Evolutionary conservation across 1,140 invertebrate species (phyloP), one percentile per base, ranked within the genome.

Genomic region (Elysia chlorotica): DNA sequence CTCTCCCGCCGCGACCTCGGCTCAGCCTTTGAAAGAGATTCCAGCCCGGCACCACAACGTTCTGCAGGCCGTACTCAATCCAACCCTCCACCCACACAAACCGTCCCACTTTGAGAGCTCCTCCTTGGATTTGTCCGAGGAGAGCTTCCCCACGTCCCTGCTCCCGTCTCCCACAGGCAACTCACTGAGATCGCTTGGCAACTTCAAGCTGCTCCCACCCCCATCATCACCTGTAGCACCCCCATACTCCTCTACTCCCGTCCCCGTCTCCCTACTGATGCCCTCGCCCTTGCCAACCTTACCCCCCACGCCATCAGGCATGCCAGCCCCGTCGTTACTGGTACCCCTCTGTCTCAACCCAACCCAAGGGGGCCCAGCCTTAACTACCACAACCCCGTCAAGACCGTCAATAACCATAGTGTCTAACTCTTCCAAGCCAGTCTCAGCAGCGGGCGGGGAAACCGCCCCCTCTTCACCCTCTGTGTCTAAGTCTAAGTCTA

Each of bases 21-120:
- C 59, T 3, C 38, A 14, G 36, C 53, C 31, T 30, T 23, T 31
- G 1, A 54, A 57, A 31, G 57, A 71, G 69, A 71, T 63, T 21
- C 37, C 57, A 48, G 69, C 35, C 6, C n/a, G 69, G 53, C 59
- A 71, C 38, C 56, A 63, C 23, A 63, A 57, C 57, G 59, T 71
- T 17, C 33, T 71, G 0, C 69, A 71, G 23, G 56, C 57, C 37
- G 69, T 63, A 21, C 28, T 71, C 23, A 63, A 41, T 53, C 59
- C n/a, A 23, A 62, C 59, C 53, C 37, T 25, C n/a, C 69, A 71
- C 38, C 56, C 57, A 4, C 1, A n/a, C 4, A 19, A 41, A 41
- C 21, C 25, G 35, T 36, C 70, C 74, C n/a, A 56, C 74, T 6
- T 31, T 38, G 48, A 56, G 33, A 25, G 63, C 38, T 54, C 69